Percentiles rank a stretch among this genome's conserved stretches.
Evolutionary conservation across 2,113 vertebrate species (phyloP).

Genomic region (Apeltes quadracus): DNA sequence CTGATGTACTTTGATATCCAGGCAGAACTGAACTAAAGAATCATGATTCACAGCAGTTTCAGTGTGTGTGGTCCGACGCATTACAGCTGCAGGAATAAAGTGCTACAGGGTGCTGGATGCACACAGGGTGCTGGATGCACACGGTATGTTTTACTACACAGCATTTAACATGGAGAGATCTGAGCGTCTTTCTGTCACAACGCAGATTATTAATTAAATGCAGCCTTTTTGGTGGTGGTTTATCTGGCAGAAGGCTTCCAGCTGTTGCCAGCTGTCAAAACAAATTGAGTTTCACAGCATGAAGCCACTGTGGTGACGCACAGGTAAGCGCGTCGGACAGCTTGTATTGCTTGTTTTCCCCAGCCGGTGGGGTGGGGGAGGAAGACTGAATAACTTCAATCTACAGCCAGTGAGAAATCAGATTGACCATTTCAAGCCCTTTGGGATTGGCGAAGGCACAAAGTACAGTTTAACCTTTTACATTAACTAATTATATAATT

Average conservation of each 20-base stretch:
- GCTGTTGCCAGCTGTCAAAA: conserved; percentile 34
- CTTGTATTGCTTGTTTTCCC: too few species aligned
- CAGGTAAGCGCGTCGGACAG: conserved; percentile 46
- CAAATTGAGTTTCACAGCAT: conserved; percentile 35
- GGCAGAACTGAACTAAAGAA: conserved; percentile 26
- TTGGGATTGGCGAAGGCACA: not conserved
- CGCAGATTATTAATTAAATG: conserved; percentile 20
- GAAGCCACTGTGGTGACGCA: conserved; percentile 42
- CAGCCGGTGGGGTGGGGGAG: too few species aligned
- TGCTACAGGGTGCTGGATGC: conserved; percentile 3
- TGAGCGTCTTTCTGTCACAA: conserved; percentile 1
- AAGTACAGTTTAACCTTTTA: conserved; percentile 25
- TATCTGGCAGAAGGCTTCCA: conserved; percentile 18
- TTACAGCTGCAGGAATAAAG: conserved; percentile 26
- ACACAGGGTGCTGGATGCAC: conserved; percentile 6
- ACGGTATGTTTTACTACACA: not conserved
- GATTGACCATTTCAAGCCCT: conserved; percentile 18
- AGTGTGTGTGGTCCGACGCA: conserved; percentile 49
- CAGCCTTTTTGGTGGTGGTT: conserved; percentile 1
- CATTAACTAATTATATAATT: too few species aligned
- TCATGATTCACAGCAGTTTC: conserved; percentile 23
- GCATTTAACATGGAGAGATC: conserved; percentile 10
- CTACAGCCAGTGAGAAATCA: conserved; percentile 1
- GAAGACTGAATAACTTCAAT: too few species aligned
- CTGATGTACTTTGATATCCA: conserved; percentile 7